These are phyloP conservation scores for Drosophila saltans DNA, from an alignment of 1,140 invertebrate species.

Conservation along the genomic window DNA sequence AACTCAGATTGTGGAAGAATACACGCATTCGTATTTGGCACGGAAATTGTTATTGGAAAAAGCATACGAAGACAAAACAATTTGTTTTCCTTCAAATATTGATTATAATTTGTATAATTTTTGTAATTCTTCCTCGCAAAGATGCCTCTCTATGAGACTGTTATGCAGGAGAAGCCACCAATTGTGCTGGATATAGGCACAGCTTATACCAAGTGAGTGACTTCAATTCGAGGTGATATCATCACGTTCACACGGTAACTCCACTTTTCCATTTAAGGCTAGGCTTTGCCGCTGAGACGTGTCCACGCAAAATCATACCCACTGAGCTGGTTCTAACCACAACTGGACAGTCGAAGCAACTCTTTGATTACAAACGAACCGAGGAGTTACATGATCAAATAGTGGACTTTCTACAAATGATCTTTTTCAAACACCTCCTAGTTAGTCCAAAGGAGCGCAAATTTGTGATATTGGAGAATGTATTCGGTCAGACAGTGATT, in stretches of 20 bases:
- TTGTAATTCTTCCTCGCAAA: not conserved
- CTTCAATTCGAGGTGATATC: constrained; percentile 48
- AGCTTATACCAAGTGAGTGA: constrained; percentile 95
- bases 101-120: not conserved
- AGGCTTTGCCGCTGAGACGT: constrained; percentile 94
- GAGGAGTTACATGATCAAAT: constrained; percentile 93
- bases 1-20: not conserved
- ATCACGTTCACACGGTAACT: constrained; percentile 25
- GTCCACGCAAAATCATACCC: constrained; percentile 93
- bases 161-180: constrained; percentile 93
- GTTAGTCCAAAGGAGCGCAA: constrained; percentile 96
- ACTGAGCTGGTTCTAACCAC: constrained; percentile 89
- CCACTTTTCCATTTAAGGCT: constrained; percentile 86
- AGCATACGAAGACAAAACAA: not conserved
- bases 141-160: constrained; percentile 90
- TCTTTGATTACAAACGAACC: constrained; percentile 89
- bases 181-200: constrained; percentile 95
- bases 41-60: constrained; percentile 1
- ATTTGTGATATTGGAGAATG: constrained; percentile 95
- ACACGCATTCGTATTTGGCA: not conserved
- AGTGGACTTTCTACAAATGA: constrained; percentile 93
- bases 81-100: not conserved
- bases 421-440: constrained; percentile 94
- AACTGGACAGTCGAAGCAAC: constrained; percentile 86
- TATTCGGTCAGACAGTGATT: constrained; percentile 91